Evolutionary conservation across 2,113 vertebrate genomes (phyloP).

Genomic region (Rafetus swinhoei): DNA sequence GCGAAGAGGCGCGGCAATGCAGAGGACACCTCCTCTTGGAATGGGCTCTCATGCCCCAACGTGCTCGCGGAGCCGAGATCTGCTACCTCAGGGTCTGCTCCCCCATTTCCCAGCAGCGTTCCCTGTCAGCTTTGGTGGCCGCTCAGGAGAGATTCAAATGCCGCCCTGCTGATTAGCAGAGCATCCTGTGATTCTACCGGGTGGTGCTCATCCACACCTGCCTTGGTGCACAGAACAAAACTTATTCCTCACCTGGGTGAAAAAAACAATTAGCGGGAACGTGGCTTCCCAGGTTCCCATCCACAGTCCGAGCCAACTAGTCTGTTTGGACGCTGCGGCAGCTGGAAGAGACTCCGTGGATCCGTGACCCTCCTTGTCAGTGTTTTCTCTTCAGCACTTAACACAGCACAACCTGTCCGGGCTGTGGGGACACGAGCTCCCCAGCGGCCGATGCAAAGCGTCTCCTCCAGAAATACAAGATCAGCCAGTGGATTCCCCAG

Average conservation of each 20-base stretch:
- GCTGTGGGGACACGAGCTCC: neutral
- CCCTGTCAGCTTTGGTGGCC: too few species aligned
- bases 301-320: neutral
- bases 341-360: neutral
- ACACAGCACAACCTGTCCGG: neutral
- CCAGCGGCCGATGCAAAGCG: neutral
- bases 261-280: too few species aligned
- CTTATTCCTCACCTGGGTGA: too few species aligned
- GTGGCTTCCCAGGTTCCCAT: too few species aligned
- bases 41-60: fast-evolving
- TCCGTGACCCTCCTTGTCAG: neutral
- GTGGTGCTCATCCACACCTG: too few species aligned
- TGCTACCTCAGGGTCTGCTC: neutral
- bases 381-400: neutral
- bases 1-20: neutral
- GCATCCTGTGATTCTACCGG: too few species aligned
- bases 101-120: neutral
- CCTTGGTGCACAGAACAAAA: too few species aligned
- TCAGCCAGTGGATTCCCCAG: neutral
- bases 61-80: neutral
- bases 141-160: too few species aligned
- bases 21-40: neutral
- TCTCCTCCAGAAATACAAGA: neutral
- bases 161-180: too few species aligned
- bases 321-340: neutral